Evolutionary conservation across 1,140 invertebrate species (phyloP).

Genomic region (Formica selysi): DNA sequence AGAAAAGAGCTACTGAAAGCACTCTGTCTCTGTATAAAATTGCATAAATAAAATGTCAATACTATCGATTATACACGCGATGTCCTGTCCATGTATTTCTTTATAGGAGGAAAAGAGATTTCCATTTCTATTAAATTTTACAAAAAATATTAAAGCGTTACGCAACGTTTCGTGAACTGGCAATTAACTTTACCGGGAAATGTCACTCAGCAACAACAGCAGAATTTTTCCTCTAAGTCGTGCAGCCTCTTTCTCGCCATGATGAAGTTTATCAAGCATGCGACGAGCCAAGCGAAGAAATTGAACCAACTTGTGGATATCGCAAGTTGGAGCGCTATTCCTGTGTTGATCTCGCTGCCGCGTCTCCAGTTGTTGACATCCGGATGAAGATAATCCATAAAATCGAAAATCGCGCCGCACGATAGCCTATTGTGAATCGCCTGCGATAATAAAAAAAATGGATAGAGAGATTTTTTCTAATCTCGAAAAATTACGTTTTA

Average conservation of each 20-base stretch:
- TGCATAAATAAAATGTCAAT: conserved; percentile 50
- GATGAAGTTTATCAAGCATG: conserved; percentile 86
- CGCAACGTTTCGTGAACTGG: background rate
- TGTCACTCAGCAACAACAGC: conserved; percentile 72
- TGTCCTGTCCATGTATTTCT: background rate
- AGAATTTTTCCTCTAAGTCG: conserved; percentile 72
- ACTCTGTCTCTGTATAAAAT: conserved; percentile 55
- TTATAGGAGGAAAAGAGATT: background rate
- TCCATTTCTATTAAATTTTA: conserved; percentile 20
- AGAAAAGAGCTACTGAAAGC: conserved; percentile 29
- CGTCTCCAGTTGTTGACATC: conserved; percentile 87
- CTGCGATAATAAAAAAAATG: conserved; percentile 73
- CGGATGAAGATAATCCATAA: conserved; percentile 91
- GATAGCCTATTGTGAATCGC: conserved; percentile 89
- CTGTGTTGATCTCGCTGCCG: conserved; percentile 89
- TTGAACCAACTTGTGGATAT: conserved; percentile 88
- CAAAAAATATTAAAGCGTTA: background rate
- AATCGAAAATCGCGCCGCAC: conserved; percentile 90
- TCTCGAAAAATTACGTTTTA: background rate
- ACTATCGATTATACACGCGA: background rate
- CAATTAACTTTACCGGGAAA: background rate
- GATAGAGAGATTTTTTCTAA: background rate
- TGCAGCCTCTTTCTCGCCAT: conserved; percentile 84
- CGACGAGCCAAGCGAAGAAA: conserved; percentile 86
- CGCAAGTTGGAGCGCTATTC: conserved; percentile 88